A percentile compares a stretch with the other conserved stretches of the same genome.
Conservation (phyloP, 2,113 vertebrate species). For the Scomber colias region DNA sequence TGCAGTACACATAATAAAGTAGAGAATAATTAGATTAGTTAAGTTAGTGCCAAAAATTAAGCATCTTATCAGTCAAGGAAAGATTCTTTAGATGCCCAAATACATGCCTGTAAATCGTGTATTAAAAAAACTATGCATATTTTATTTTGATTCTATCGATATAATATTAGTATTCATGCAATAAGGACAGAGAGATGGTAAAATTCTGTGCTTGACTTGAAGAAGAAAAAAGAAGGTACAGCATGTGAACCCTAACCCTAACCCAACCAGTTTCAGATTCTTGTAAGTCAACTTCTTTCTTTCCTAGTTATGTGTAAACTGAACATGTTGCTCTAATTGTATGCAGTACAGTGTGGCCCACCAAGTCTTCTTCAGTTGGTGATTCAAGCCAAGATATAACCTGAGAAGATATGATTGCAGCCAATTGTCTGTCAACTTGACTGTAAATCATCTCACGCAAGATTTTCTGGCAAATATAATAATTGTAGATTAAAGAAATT, state of each 20-base stretch:
- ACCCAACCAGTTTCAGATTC: not conserved
- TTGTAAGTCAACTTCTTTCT: not conserved
- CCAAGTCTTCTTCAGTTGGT: not conserved
- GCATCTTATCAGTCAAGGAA: too few species aligned
- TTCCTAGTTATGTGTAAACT: not conserved
- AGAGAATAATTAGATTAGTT: too few species aligned
- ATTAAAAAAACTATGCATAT: too few species aligned
- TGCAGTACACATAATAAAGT: too few species aligned
- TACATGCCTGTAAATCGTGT: too few species aligned
- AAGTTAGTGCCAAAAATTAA: too few species aligned
- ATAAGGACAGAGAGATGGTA: not conserved
- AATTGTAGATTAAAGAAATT: not conserved
- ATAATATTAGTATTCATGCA: not conserved
- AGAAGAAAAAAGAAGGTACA: too few species aligned
- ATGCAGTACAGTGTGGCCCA: too few species aligned
- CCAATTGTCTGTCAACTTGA: constrained; percentile 19
- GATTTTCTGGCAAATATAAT: constrained; percentile 15
- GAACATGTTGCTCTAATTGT: too few species aligned
- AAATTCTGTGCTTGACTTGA: not conserved
- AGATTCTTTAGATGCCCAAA: too few species aligned
- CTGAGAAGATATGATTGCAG: not conserved
- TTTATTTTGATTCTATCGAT: too few species aligned
- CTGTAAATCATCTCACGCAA: constrained; percentile 8
- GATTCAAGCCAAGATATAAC: not conserved
- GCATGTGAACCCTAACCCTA: not conserved